Base-by-base conservation (phyloP, 2,888 invertebrate species). In the Leptothorax acervorum region DNA sequence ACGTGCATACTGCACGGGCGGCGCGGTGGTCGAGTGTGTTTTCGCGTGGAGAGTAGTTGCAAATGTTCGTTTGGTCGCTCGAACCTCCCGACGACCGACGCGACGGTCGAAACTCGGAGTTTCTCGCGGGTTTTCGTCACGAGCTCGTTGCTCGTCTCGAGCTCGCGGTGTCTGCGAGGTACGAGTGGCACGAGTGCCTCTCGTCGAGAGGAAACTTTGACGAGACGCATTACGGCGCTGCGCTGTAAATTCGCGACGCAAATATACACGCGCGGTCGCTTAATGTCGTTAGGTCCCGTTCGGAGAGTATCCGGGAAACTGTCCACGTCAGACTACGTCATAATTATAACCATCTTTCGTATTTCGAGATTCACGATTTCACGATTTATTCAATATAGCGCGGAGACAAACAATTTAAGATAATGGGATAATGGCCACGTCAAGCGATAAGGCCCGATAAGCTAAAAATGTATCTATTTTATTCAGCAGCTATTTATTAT, bases 1-100 rank as follows among this genome's bases (percentile, higher is more conserved):
- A 6, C 35, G 39, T 73, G 48, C 60, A 31, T 35, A 35, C 45
- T 31, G 68, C 66, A 57, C 42, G 18, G 9, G 42, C 9, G 42
- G 42, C 1, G 12, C n/a, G 48, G 45, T 28, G 28, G 35, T 71
- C 60, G 60, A 81, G 79, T 71, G 60, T 42, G 9, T 71, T 71
- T 60, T 62, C 79, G 51, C 51, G 79, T n/a, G 35, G 48, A 60
- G 48, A 60, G 71, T 51, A 51, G 48, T 48, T 39, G 79, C 79
- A 51, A 81, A 81, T 73, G 73, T 60, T 71, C 73, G 35, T 6
- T 35, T 5, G 35, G 35, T 35, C 35, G 35, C 35, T 35, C 35
- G 6, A 35, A 35, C 35, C 35, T 35, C 35, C 35, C 35, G 5
- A 23, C 23, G 23, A 23, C 1, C 6, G 35, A 4, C 35, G 35